Conservation (phyloP, 2,797 vertebrate genomes). For the Sardinella longiceps region DNA sequence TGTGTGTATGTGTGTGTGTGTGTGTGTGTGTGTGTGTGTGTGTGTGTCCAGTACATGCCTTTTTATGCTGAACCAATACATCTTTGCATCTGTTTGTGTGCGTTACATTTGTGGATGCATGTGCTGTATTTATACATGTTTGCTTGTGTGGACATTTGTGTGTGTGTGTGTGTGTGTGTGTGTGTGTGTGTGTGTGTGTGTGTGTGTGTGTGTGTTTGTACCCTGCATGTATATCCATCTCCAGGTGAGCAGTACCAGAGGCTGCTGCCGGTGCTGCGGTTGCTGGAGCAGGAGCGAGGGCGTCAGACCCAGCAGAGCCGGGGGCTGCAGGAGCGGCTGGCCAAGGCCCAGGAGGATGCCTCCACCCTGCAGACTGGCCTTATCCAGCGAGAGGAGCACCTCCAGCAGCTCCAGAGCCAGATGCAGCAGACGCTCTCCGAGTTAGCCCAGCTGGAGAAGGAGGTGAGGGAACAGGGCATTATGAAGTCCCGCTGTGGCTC, state of each 20-base stretch:
- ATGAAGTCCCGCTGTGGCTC: background rate
- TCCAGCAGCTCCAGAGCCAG: slow-evolving; percentile 81
- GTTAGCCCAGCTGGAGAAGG: background rate
- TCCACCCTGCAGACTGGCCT: slow-evolving; percentile 76
- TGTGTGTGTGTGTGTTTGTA: background rate
- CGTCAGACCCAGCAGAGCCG: slow-evolving; percentile 69
- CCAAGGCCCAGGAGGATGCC: slow-evolving; percentile 73
- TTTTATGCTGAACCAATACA: background rate
- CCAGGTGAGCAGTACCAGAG: slow-evolving; percentile 62
- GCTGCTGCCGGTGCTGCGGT: slow-evolving; percentile 67
- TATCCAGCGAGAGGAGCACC: slow-evolving; percentile 78
- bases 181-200: background rate
- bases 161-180: slow-evolving; percentile 15
- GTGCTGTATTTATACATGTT: slow-evolving; percentile 57
- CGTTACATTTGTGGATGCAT: background rate
- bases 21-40: background rate
- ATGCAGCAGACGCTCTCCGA: slow-evolving; percentile 67
- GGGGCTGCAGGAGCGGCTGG: slow-evolving; percentile 70
- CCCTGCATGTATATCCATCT: background rate
- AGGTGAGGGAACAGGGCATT: background rate
- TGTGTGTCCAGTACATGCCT: background rate
- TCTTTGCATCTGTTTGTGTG: no score
- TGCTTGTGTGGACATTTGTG: background rate
- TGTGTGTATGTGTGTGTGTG: background rate
- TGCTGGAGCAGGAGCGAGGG: slow-evolving; percentile 74